Conservation (phyloP, 2,888 invertebrate species). For the Allophyes oxyacanthae region DNA sequence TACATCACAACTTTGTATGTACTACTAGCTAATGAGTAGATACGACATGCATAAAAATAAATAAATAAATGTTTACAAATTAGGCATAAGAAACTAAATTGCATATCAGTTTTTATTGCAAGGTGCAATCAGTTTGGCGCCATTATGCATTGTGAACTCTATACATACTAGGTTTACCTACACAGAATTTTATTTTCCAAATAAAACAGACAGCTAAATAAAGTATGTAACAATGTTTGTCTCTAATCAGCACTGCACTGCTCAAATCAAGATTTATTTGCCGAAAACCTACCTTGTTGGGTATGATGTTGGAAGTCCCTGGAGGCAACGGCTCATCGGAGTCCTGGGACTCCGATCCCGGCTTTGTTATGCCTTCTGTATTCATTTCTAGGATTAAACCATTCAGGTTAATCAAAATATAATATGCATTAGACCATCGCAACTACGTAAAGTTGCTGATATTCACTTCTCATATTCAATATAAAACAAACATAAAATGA, state of each 20-base stretch:
- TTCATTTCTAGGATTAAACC: constrained; percentile 56
- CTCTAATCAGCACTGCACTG: constrained; percentile 13
- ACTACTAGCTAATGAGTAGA: too few species aligned
- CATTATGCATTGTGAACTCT: constrained; percentile 21
- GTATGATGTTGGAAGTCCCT: constrained; percentile 48
- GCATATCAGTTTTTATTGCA: background rate
- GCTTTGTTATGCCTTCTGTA: constrained; percentile 44
- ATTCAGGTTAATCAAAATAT: constrained; percentile 10
- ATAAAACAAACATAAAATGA: background rate
- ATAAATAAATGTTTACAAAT: background rate
- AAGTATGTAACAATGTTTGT: constrained; percentile 16
- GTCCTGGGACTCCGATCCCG: constrained; percentile 65
- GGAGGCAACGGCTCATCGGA: constrained; percentile 64
- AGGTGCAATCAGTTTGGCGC: constrained; percentile 15
- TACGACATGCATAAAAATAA: background rate
- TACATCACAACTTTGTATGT: too few species aligned
- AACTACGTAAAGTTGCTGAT: background rate
- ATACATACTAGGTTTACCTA: background rate
- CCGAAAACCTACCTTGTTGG: constrained; percentile 55
- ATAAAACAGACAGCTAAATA: constrained; percentile 26
- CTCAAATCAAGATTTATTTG: constrained; percentile 1
- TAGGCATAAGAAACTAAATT: background rate
- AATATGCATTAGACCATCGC: constrained; percentile 2
- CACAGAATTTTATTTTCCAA: constrained; percentile 25
- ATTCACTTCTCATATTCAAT: constrained; percentile 1